Evolutionary conservation across 1,140 invertebrate species (phyloP).

Genomic region (Calephelis nemesis): DNA sequence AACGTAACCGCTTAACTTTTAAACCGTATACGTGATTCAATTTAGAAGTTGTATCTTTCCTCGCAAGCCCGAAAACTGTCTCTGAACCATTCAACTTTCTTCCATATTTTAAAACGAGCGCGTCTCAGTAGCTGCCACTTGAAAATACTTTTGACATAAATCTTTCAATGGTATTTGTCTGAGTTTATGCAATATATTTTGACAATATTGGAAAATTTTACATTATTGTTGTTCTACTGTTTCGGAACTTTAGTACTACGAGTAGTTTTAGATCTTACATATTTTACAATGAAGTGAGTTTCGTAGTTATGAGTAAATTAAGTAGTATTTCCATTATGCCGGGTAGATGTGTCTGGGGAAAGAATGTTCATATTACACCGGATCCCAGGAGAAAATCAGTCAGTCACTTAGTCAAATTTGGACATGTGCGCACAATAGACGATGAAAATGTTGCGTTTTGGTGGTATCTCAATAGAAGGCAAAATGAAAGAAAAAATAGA

Average conservation of each 20-base stretch:
- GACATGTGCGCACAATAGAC: constrained; percentile 5
- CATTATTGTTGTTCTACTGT: constrained; percentile 19
- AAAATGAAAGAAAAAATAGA: constrained; percentile 28
- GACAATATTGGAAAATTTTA: constrained; percentile 22
- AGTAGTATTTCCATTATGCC: too few relatives aligned
- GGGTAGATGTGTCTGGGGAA: too few relatives aligned
- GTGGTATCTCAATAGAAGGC: constrained; percentile 22
- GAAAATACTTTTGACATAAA: constrained; percentile 51
- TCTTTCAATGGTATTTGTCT: constrained; percentile 36
- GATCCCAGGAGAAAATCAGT: too few relatives aligned
- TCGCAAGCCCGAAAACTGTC: constrained; percentile 60
- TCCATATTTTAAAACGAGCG: constrained; percentile 63
- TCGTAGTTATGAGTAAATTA: too few relatives aligned
- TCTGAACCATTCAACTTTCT: constrained; percentile 62
- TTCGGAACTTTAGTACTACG: constrained; percentile 9
- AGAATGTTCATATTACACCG: too few relatives aligned
- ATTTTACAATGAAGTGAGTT: background rate
- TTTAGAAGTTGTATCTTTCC: constrained; percentile 68
- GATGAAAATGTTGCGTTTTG: constrained; percentile 2
- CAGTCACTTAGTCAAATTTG: background rate
- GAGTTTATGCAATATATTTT: constrained; percentile 26
- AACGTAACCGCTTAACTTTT: constrained; percentile 60
- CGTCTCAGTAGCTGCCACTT: constrained; percentile 46
- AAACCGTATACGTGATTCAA: constrained; percentile 75
- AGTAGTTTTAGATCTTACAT: background rate